A percentile compares a stretch with the other conserved stretches of the same genome.
These are phyloP conservation scores for Malthinus flaveolus DNA, from an alignment of 2,888 invertebrate genomes.

Conservation along the genomic window DNA sequence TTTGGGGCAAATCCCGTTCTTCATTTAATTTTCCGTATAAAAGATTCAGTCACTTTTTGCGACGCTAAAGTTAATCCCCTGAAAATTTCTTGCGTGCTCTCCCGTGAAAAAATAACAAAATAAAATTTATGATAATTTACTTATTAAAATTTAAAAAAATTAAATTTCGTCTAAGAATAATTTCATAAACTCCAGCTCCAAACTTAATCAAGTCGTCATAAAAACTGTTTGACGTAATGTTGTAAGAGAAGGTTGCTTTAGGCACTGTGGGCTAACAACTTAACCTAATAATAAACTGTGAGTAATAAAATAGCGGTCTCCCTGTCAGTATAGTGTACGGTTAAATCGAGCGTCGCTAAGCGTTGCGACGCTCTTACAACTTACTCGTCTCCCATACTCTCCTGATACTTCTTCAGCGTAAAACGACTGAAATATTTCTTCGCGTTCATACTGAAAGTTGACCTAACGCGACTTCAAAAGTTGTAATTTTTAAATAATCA, in stretches of 20 bases:
- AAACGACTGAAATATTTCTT: constrained; percentile 32
- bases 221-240: constrained; percentile 31
- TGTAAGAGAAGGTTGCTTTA: constrained; percentile 21
- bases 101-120: too few relatives aligned
- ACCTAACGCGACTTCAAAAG: too few relatives aligned
- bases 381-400: constrained; percentile 21
- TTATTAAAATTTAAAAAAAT: too few relatives aligned
- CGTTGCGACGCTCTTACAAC: constrained; percentile 25
- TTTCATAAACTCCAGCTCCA: constrained; percentile 25
- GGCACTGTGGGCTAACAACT: constrained; percentile 28
- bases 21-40: too few relatives aligned
- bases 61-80: too few relatives aligned
- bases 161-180: constrained; percentile 14
- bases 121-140: too few relatives aligned
- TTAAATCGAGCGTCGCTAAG: constrained; percentile 36
- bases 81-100: too few relatives aligned
- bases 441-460: constrained; percentile 21
- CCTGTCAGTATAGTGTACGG: constrained; percentile 26
- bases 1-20: too few relatives aligned
- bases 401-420: constrained; percentile 33
- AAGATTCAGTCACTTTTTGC: too few relatives aligned
- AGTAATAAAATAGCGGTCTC: constrained; percentile 41
- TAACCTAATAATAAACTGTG: constrained; percentile 42
- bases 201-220: constrained; percentile 27
- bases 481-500: too few relatives aligned